Conservation (phyloP, 1,140 invertebrate species). For the Rhizoglyphus robini region DNA sequence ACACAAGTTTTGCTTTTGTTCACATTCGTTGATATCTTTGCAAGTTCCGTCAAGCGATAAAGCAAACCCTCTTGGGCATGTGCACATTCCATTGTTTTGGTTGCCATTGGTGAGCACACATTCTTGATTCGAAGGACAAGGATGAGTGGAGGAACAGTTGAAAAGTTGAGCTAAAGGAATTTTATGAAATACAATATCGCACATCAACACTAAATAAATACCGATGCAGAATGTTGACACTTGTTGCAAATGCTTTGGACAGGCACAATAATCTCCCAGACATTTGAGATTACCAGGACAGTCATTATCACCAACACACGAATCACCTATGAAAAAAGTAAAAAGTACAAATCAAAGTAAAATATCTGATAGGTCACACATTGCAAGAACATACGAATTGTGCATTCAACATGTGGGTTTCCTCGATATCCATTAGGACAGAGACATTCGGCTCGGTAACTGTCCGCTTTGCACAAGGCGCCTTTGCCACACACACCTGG, state of each 20-base stretch:
- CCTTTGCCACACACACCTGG: conserved; percentile 52
- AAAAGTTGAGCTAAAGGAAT: conserved; percentile 22
- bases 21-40: conserved; percentile 26
- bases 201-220: conserved; percentile 16
- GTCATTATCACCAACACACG: conserved; percentile 29
- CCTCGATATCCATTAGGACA: conserved; percentile 62
- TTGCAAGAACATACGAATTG: conserved; percentile 52
- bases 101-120: conserved; percentile 24
- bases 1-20: conserved; percentile 33
- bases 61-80: conserved; percentile 27
- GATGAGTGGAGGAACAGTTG: conserved; percentile 30
- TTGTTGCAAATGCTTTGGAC: conserved; percentile 27
- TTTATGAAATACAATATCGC: not conserved
- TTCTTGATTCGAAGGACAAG: conserved; percentile 30
- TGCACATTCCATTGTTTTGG: conserved; percentile 24
- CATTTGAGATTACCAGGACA: conserved; percentile 31
- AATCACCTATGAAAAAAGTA: conserved; percentile 24
- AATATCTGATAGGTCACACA: too few species aligned
- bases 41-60: conserved; percentile 28
- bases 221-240: conserved; percentile 28
- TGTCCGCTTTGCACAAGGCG: conserved; percentile 54
- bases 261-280: conserved; percentile 28
- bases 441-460: conserved; percentile 60
- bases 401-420: conserved; percentile 66
- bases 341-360: not conserved